Evolutionary conservation across 2,888 invertebrate genomes (phyloP).

Genomic region (Lucinisca nassula): DNA sequence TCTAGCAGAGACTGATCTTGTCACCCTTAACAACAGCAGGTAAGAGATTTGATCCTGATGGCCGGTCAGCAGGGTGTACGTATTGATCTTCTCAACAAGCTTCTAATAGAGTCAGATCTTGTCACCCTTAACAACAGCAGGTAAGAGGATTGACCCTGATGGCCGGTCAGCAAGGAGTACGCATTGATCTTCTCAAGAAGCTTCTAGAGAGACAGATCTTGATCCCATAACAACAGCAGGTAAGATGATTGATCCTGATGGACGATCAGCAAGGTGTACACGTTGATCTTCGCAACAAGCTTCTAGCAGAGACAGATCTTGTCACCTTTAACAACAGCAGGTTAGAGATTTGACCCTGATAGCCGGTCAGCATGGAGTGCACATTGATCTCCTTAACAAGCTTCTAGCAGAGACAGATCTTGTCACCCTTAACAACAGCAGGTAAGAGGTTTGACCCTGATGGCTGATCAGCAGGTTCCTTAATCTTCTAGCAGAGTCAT

Average conservation of each 20-base stretch:
- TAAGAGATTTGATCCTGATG: conserved; percentile 89
- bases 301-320: too few species aligned
- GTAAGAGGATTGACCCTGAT: conserved; percentile 72
- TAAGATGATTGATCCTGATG: too few species aligned
- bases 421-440: conserved; percentile 96
- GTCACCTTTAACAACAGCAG: too few species aligned
- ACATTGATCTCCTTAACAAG: conserved; percentile 95
- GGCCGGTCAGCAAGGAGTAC: too few species aligned
- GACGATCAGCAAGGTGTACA: too few species aligned
- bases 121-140: conserved; percentile 96
- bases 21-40: conserved; percentile 95
- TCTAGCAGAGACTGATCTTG: conserved; percentile 96
- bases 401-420: conserved; percentile 97
- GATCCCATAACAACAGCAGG: too few species aligned
- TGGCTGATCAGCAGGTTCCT: conserved; percentile 94
- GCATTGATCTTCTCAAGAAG: too few species aligned
- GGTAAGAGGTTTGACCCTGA: conserved; percentile 76
- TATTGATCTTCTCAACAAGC: conserved; percentile 94
- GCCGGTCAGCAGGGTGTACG: conserved; percentile 94
- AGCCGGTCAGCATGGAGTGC: conserved; percentile 93
- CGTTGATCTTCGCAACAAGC: too few species aligned
- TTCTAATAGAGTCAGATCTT: conserved; percentile 96
- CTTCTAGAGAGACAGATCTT: too few species aligned
- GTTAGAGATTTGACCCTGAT: too few species aligned
- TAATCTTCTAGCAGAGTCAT: conserved; percentile 95